Base-by-base conservation (phyloP, 2,797 vertebrate species). In the Tympanoctomys barrerae region DNA sequence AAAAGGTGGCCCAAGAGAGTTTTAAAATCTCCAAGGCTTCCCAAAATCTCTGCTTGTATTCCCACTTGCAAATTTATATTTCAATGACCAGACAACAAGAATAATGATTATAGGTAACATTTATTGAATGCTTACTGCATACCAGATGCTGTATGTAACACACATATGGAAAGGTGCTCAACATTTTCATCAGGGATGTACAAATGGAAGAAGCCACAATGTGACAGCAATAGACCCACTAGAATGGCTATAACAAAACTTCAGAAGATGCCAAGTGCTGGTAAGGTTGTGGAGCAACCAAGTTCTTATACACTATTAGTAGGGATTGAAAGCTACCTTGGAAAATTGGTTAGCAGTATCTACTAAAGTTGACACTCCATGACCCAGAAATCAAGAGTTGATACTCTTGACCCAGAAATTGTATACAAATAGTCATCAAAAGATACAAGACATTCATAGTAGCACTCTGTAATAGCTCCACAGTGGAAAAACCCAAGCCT, bases 401-500 rank as follows among this genome's bases (percentile, higher is more conserved):
- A 59, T 59, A 59, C 57, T 21, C 70, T 79, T 52, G 36, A 86
- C 49, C 73, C 33, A 75, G 19, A 96, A 70, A 73, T 71, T 57
- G 3, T 46, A 54, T 79, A 36, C 2, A 24, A 62, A 54, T 39
- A 21, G 83, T 80, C 28, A 81, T 22, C n/a, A 87, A 89, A 91
- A 96, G 36, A 66, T 36, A 78, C n/a, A 61, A 81, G 59, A 71
- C 28, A 75, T 92, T 91, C 39, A 83, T 54, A 80, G 79, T 10
- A 88, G 24, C 18, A 39, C 61, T 82, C 21, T 93, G 36, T 66
- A 78, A 78, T 90, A 82, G 3, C 14, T 11, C 22, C 54, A 61
- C 87, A 68, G 42, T 84, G 52, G 71, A 91, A 94, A 36, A 96
- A 61, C 31, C 61, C 10, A 49, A 92, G 68, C 28, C 36, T 85